Conservation (phyloP, 2,888 invertebrate species). For the Serrognathus titanus region DNA sequence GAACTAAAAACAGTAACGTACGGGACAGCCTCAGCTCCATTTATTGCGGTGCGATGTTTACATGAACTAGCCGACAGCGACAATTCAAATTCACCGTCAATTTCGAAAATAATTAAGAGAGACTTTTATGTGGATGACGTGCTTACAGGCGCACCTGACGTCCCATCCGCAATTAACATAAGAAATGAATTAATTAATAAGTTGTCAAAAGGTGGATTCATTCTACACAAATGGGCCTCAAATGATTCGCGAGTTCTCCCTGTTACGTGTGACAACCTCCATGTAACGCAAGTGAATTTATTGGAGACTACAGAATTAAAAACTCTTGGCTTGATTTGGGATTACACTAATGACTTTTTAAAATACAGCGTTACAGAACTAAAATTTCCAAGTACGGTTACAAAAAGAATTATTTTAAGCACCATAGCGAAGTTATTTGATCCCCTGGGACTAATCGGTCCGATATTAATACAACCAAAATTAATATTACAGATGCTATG, state of each 20-base stretch:
- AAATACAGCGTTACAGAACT: not conserved
- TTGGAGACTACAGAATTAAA: not conserved
- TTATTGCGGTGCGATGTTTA: slow-evolving; percentile 22
- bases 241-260: slow-evolving; percentile 6
- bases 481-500: slow-evolving; percentile 5
- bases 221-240: slow-evolving; percentile 18
- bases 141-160: slow-evolving; percentile 11
- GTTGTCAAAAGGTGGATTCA: slow-evolving; percentile 12
- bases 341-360: not conserved
- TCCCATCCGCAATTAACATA: not conserved
- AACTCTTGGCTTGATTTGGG: not conserved
- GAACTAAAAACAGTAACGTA: slow-evolving; percentile 26
- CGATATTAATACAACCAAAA: not conserved
- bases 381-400: not conserved
- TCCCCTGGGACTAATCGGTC: not conserved
- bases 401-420: not conserved
- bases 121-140: slow-evolving; percentile 26
- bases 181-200: not conserved
- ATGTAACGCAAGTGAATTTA: not conserved
- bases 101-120: slow-evolving; percentile 6
- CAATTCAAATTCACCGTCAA: slow-evolving; percentile 16
- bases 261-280: not conserved
- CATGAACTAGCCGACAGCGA: slow-evolving; percentile 19
- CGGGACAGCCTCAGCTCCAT: slow-evolving; percentile 25
- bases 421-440: not conserved